Evolutionary conservation across 2,797 vertebrate species (phyloP), one percentile per base, ranked within the genome.

Genomic region (Xyrichtys novacula): DNA sequence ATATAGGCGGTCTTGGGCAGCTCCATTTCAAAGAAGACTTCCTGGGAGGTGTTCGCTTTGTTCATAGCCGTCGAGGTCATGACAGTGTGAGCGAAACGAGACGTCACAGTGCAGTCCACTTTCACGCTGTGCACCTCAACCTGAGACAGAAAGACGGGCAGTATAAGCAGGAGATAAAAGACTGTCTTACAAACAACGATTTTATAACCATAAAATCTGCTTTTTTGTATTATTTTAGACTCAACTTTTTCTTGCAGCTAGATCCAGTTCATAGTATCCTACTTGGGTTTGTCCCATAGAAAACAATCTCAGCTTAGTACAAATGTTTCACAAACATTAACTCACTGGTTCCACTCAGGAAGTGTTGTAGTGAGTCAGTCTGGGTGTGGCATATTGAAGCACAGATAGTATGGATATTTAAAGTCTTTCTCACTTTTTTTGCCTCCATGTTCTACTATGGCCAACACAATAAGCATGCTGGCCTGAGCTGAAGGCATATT

Each of bases 1-100:
- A 98, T 98, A 90, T 97, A 98, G 71, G 96, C 96, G 0, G 95
- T 96, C 76, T 96, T 98, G 52, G 97, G 97, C 48, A 98, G 91
- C 0, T 98, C 96, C 88, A 98, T 88, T 32, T 96, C 93, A 2
- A 96, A 98, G 73, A 92, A 72, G 34, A 95, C 93, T 90, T 98
- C 96, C 83, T 93, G 92, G 22, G 96, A 91, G 26, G 57, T 7
- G 0, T 90, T 91, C 40, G 93, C 96, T 46, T 76, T 94, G 89
- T 98, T 98, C 60, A 93, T 67, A 48, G 93, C 94, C 76, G 72
- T 91, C 39, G 96, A 96, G 80, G 94, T 97, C 90, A 98, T 95
- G 80, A 96, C 89, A 0, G 95, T 96, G 89, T 93, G 96, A 22
- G 96, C 95, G 6, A 97, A 98, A 29, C 96, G 90, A 60, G 95